Base-by-base conservation (phyloP, 2,888 invertebrate species). In the Ephialtes manifestator region DNA sequence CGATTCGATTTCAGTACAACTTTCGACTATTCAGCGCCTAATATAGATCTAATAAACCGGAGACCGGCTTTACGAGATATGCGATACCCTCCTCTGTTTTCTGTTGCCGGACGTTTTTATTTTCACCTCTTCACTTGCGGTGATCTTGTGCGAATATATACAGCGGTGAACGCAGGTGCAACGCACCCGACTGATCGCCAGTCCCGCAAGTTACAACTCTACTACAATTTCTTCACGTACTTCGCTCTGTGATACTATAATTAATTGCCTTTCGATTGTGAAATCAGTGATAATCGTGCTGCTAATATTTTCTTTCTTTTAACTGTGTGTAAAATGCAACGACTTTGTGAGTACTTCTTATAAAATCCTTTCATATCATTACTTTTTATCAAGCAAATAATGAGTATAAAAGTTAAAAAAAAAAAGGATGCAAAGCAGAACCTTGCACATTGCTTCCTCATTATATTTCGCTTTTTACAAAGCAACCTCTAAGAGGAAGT, bases 1-100 rank as follows among this genome's bases (percentile, higher is more conserved):
- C 67, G 85, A 72, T 84, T 83, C 82, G 72, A 82, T 88, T 85
- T 88, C 87, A 80, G 85, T 84, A 81, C 85, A 83, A 88, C 87
- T 88, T 88, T 88, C 87, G 63, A 84, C 83, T 80, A 65, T 70
- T 55, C 71, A 43, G 24, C 35, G 70, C 83, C 87, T 81, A 86
- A 87, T 86, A 86, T 68, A 84, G 87, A 83, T 51, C 60, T 31
- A 28, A 20, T 72, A 76, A 46, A 43, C 74, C 58, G 75, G 70
- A 65, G 53, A 60, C 51, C 43, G 35, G 60, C 63, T 48, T 18
- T 28, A 13, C 51, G 43, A 43, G 76, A 67, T 71, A 70, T 67
- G 70, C 72, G 58, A 68, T 55, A 81, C 70, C 39, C 43, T 75
- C 35, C 48, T 35, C 35, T 35, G 13, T 28, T 13, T 18, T 4